A percentile compares a stretch with the other conserved stretches of the same genome.
Evolutionary conservation across 1,140 invertebrate genomes (phyloP).

Genomic region (Neuroterus valhalla): DNA sequence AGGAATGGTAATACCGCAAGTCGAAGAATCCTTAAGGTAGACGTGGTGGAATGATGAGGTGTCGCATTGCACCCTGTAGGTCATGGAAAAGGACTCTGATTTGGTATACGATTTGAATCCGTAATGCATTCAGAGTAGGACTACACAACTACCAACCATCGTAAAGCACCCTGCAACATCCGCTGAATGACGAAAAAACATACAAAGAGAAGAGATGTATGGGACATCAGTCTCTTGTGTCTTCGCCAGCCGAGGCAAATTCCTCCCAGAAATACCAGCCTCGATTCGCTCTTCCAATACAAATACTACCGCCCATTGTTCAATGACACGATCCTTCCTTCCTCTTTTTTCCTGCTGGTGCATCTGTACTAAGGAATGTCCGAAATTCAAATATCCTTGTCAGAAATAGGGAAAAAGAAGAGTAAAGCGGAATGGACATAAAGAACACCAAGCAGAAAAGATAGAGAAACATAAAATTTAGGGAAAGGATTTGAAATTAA

Average conservation of each 20-base stretch:
- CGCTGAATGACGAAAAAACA: conserved; percentile 33
- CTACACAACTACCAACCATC: background rate
- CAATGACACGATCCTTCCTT: conserved; percentile 38
- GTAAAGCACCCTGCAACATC: conserved; percentile 34
- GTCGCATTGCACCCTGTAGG: conserved; percentile 46
- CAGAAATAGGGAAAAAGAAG: conserved; percentile 33
- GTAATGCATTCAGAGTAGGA: conserved; percentile 62
- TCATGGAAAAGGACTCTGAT: conserved; percentile 45
- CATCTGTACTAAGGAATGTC: conserved; percentile 54
- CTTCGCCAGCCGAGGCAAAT: conserved; percentile 60
- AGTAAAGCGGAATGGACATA: conserved; percentile 24
- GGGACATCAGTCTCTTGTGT: conserved; percentile 61
- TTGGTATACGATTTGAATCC: conserved; percentile 63
- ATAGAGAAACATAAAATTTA: background rate
- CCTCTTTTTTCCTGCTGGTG: conserved; percentile 33
- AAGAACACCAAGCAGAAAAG: background rate
- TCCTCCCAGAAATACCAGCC: conserved; percentile 63
- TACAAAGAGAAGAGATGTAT: conserved; percentile 43
- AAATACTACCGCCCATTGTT: conserved; percentile 53
- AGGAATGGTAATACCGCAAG: conserved; percentile 22
- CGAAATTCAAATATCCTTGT: conserved; percentile 61
- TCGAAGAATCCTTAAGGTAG: conserved; percentile 52
- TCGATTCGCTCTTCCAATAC: conserved; percentile 65
- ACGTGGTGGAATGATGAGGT: conserved; percentile 66
- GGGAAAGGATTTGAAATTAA: too few species aligned